Evolutionary conservation across 2,113 vertebrate species (phyloP).

Genomic region (Laticauda laticaudata): DNA sequence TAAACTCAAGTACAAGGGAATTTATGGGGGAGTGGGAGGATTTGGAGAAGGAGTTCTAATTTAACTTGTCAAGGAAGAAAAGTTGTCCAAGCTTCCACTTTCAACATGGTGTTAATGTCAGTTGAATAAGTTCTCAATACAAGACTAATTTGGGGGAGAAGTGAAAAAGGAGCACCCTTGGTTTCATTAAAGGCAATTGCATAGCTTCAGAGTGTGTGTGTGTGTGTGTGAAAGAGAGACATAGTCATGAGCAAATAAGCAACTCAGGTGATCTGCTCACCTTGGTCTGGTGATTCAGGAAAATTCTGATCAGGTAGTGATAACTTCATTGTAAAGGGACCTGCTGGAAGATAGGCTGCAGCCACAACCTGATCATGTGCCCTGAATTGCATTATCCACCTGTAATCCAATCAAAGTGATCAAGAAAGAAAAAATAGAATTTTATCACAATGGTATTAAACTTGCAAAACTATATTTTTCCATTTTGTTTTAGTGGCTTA

Average conservation of each 20-base stretch:
- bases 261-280: not conserved
- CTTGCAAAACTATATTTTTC: not conserved
- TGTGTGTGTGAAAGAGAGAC: not conserved
- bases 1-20: not conserved
- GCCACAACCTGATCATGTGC: not conserved
- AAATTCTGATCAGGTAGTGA: not conserved
- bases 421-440: not conserved
- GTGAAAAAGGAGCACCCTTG: not conserved
- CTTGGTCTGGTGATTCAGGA: not conserved
- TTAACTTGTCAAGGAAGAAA: not conserved
- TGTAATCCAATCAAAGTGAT: conserved; percentile 20
- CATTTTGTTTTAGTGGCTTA: not conserved
- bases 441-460: not conserved
- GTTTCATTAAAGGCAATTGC: not conserved
- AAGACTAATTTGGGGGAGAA: not conserved
- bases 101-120: not conserved
- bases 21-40: not conserved
- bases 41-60: not conserved
- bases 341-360: not conserved
- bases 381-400: not conserved
- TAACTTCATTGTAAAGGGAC: conserved; percentile 22
- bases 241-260: not conserved
- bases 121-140: not conserved
- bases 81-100: not conserved
- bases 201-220: not conserved